Percentiles rank a stretch among this genome's conserved stretches.
Conservation (phyloP, 2,888 invertebrate species). For the Leptarthrus brevirostris region DNA sequence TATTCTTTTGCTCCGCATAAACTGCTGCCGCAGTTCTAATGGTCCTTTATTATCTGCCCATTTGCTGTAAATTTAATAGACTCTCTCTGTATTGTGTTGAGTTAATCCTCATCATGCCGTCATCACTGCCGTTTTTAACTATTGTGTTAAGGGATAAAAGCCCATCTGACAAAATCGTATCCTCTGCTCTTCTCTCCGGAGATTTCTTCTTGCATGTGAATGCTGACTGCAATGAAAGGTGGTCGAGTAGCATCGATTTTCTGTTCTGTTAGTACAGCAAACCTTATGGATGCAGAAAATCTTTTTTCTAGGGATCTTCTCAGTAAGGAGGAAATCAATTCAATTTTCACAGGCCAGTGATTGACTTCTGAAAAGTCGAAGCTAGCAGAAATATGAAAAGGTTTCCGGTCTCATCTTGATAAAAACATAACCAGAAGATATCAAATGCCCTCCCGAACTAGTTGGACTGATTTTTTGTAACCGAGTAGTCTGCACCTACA, state of each 20-base stretch:
- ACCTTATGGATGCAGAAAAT: not conserved
- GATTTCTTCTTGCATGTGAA: conserved; percentile 3
- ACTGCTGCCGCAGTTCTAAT: conserved; percentile 63
- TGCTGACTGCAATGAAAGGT: not conserved
- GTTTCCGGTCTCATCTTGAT: conserved; percentile 4
- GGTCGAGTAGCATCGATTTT: not conserved
- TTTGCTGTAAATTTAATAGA: conserved; percentile 63
- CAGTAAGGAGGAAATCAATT: conserved; percentile 21
- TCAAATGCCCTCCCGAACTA: not conserved
- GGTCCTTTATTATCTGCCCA: conserved; percentile 67
- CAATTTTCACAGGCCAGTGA: conserved; percentile 46
- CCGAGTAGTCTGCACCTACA: no score
- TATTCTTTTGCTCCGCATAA: not conserved
- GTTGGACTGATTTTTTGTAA: not conserved
- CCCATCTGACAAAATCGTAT: conserved; percentile 54
- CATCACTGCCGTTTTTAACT: conserved; percentile 62
- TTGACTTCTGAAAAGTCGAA: conserved; percentile 51
- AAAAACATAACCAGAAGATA: not conserved
- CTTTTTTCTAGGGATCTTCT: not conserved
- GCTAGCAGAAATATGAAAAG: not conserved
- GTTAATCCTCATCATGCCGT: conserved; percentile 66
- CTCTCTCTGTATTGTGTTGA: conserved; percentile 56
- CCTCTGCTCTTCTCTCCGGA: no score
- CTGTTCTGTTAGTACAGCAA: not conserved
- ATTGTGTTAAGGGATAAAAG: conserved; percentile 55